Evolutionary conservation across 2,113 vertebrate genomes (phyloP).

Genomic region (Dendropsophus ebraccatus): DNA sequence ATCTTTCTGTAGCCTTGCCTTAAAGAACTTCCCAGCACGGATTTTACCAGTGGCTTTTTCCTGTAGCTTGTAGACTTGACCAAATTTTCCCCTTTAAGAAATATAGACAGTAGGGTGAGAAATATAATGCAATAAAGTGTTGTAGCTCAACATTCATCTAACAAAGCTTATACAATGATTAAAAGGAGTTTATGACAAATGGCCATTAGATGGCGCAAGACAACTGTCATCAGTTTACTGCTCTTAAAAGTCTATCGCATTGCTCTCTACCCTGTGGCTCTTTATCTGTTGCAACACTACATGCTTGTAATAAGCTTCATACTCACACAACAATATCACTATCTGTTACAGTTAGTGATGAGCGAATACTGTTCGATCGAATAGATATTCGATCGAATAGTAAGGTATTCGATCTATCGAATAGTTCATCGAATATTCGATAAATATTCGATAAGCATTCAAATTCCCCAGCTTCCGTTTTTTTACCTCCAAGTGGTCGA

Average conservation of each 20-base stretch:
- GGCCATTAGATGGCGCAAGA: neutral
- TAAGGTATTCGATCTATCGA: too few relatives aligned
- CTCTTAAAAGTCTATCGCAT: neutral
- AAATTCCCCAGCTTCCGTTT: too few relatives aligned
- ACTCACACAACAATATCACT: too few relatives aligned
- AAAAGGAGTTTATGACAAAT: neutral
- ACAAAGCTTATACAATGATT: neutral
- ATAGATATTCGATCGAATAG: too few relatives aligned
- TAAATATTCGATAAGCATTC: too few relatives aligned
- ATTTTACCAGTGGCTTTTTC: conserved; percentile 76
- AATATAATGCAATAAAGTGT: neutral
- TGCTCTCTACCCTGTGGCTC: too few relatives aligned
- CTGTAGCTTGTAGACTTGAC: conserved; percentile 77
- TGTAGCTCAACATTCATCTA: neutral
- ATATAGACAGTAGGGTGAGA: neutral
- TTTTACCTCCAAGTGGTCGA: too few relatives aligned
- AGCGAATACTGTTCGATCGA: too few relatives aligned
- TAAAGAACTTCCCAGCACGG: conserved; percentile 83
- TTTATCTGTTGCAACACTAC: too few relatives aligned
- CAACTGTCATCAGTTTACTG: accelerated
- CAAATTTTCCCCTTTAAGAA: conserved; percentile 79
- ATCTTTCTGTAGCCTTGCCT: conserved; percentile 69
- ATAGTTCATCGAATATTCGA: too few relatives aligned
- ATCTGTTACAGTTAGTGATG: too few relatives aligned
- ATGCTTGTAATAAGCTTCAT: too few relatives aligned